phyloP scores from a whole-genome alignment of 2,888 invertebrate genomes.

The Carpatolechia fugitivella region DNA sequence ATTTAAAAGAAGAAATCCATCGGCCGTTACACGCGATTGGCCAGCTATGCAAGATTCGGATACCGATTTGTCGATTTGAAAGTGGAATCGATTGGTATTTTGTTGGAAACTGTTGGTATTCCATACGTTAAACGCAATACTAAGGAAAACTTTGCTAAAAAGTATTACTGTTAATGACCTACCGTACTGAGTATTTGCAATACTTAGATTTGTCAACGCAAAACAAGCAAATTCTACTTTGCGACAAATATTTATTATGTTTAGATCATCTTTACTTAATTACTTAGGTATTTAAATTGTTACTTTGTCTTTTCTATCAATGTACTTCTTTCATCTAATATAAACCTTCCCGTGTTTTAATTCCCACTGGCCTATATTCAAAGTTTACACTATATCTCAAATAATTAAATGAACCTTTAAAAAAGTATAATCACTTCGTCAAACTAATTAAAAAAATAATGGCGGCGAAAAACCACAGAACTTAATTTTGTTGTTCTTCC shows the following conservation, averaged over 20 bases:
- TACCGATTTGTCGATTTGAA: constrained; percentile 17
- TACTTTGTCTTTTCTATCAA: too few species aligned
- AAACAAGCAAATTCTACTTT: too few species aligned
- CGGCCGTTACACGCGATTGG: constrained; percentile 39
- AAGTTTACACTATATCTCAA: too few species aligned
- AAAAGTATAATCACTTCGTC: neutral
- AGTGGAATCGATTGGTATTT: constrained; percentile 19
- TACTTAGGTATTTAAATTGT: too few species aligned
- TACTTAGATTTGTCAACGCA: too few species aligned
- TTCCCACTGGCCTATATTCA: too few species aligned
- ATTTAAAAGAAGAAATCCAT: constrained; percentile 24
- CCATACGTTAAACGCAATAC: neutral
- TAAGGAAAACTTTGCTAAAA: neutral
- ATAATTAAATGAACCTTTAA: neutral
- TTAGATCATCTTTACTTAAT: too few species aligned
- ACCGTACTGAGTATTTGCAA: too few species aligned
- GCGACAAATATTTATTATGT: too few species aligned
- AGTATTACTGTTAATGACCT: too few species aligned
- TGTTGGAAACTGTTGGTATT: neutral
- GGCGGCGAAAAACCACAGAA: neutral
- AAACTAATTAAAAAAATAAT: constrained; percentile 4
- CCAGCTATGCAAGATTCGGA: constrained; percentile 28
- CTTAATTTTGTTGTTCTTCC: neutral
- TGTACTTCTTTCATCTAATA: too few species aligned
- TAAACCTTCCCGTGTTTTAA: too few species aligned